These are phyloP conservation scores for Folsomia manolachei DNA, from an alignment of 2,888 invertebrate species.

Conservation along the genomic window DNA sequence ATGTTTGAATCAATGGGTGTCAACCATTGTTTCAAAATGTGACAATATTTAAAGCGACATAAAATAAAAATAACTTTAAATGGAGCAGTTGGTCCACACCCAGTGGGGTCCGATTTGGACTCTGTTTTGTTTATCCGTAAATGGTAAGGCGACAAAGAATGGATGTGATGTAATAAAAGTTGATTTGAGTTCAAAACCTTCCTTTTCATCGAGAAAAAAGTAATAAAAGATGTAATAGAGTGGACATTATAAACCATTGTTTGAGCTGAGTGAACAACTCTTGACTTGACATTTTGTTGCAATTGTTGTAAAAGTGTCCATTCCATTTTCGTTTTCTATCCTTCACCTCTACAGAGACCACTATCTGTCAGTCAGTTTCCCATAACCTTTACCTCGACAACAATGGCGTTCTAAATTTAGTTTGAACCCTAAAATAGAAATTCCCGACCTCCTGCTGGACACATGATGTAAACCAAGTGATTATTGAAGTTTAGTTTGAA, in stretches of 20 bases:
- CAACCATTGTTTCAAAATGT: too few species aligned
- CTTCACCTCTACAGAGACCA: too few species aligned
- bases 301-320: constrained; percentile 9
- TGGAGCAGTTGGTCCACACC: too few species aligned
- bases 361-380: constrained; percentile 16
- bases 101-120: too few species aligned
- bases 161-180: too few species aligned
- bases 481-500: not conserved
- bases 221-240: not conserved
- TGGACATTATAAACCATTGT: not conserved
- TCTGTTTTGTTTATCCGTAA: too few species aligned
- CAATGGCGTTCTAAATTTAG: constrained; percentile 4
- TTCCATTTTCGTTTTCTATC: not conserved
- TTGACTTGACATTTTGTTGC: constrained; percentile 2
- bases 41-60: too few species aligned
- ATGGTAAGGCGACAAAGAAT: not conserved
- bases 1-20: too few species aligned
- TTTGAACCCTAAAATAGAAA: constrained; percentile 13
- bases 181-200: not conserved
- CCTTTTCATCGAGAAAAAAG: constrained; percentile 1
- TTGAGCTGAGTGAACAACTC: not conserved
- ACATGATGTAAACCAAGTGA: constrained; percentile 3
- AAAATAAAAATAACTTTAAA: too few species aligned
- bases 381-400: constrained; percentile 5
- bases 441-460: not conserved